Evolutionary conservation across 2,797 vertebrate species (phyloP), one percentile per base, ranked within the genome.

Genomic region (Malurus leucopterus): DNA sequence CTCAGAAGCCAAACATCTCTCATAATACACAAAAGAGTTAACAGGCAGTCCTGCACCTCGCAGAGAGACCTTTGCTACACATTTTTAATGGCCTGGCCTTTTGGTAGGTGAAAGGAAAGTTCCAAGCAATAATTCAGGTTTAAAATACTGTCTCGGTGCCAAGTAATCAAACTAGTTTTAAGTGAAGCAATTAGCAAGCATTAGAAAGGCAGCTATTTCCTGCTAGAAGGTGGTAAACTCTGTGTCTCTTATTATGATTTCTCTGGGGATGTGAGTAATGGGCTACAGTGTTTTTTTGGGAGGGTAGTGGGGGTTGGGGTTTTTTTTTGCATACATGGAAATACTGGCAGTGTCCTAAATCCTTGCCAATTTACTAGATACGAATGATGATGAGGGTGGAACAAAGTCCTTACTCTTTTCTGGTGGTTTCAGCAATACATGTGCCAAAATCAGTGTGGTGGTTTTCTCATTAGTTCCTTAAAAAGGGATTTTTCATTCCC

Each of bases 141-240:
- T 89, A 68, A 94, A 94, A 91, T 49, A 90, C 70, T 68, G 86
- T 87, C 84, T 90, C 3, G 0, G 79, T 95, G 94, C 93, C 94
- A 96, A 93, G 64, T 87, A 94, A 95, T 92, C 95, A 95, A 82
- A 94, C 88, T 21, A 82, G 87, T 88, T 87, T 95, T 91, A 95
- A 92, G 91, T 74, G 82, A 95, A 92, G 90, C 92, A 95, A 96
- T 95, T 96, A 96, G 82, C 90, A 90, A 91, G 91, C 88, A 86
- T 94, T 92, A 95, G 86, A 93, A 94, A 93, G 79, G 79, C 88
- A 91, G 84, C 87, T 86, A 95, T 94, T 94, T 94, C 94, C 95
- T 93, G 84, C 88, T 89, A 13, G 68, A 86, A 93, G 90, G 91
- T 82, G 90, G 84, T 90, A 95, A 94, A 91, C 76, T 78, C 88